A percentile compares a stretch with the other conserved stretches of the same genome.
These are phyloP conservation scores for Oscarella lobularis DNA, from an alignment of 37 sponge, comb jelly and placozoan genomes.

Conservation along the genomic window DNA sequence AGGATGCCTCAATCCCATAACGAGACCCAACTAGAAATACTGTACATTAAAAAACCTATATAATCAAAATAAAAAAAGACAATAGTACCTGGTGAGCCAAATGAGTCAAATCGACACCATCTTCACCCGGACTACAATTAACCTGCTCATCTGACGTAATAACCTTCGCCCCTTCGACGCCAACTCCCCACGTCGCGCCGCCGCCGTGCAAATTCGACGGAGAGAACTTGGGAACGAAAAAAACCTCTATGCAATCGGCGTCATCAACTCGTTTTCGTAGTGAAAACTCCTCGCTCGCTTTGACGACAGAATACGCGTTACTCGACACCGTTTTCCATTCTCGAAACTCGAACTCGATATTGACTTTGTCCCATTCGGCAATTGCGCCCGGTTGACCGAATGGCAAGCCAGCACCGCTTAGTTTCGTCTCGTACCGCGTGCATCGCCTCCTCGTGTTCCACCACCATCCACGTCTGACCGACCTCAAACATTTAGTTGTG, in stretches of 20 bases:
- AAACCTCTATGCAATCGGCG: not conserved
- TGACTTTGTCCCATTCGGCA: not conserved
- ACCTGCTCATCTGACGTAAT: constrained; percentile 1
- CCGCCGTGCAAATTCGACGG: constrained; percentile 1
- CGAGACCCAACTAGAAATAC: not conserved
- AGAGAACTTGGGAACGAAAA: not conserved
- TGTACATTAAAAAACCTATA: too few species aligned
- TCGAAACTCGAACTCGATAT: not conserved
- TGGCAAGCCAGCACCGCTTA: not conserved
- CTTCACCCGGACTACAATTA: not conserved
- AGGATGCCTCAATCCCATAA: not conserved
- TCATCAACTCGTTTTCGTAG: not conserved
- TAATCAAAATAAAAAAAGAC: too few species aligned
- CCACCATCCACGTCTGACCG: not conserved
- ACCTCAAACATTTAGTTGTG: not conserved
- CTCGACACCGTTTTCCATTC: not conserved
- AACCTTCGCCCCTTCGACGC: not conserved
- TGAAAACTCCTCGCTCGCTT: not conserved
- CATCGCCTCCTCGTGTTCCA: not conserved
- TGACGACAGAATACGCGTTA: not conserved
- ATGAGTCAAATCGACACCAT: not conserved
- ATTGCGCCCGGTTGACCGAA: not conserved
- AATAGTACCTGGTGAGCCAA: not conserved
- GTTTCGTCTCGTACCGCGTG: not conserved
- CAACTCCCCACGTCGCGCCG: not conserved